Conservation (phyloP, 2,888 invertebrate genomes). For the Ariolimax columbianus region DNA sequence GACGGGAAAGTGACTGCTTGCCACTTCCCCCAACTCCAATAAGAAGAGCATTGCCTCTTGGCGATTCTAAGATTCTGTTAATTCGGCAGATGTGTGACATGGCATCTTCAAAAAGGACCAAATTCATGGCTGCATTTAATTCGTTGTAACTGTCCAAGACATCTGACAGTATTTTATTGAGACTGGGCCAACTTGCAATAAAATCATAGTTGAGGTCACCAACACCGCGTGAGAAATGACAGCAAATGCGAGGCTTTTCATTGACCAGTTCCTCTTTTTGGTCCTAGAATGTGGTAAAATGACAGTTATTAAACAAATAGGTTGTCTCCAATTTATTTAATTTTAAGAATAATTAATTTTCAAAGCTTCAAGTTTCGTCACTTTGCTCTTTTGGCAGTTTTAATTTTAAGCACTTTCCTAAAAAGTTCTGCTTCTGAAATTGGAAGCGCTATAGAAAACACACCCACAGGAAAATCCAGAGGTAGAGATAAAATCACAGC, state of each 20-base stretch:
- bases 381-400: no score
- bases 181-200: slow-evolving; percentile 86
- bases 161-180: slow-evolving; percentile 90
- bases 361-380: no score
- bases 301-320: not conserved
- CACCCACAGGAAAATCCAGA: no score
- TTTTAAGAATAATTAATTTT: no score
- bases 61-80: slow-evolving; percentile 94
- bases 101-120: slow-evolving; percentile 97
- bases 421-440: no score
- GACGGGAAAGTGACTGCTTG: slow-evolving; percentile 93
- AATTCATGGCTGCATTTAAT: slow-evolving; percentile 95
- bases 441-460: no score
- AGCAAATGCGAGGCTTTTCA: slow-evolving; percentile 93
- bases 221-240: slow-evolving; percentile 96
- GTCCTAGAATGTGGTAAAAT: slow-evolving; percentile 82
- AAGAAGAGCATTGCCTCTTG: slow-evolving; percentile 93
- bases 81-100: slow-evolving; percentile 96
- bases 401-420: no score
- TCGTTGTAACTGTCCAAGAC: slow-evolving; percentile 96
- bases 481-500: no score
- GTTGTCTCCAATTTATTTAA: no score
- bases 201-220: slow-evolving; percentile 97
- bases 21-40: slow-evolving; percentile 98
- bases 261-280: slow-evolving; percentile 91